These are phyloP conservation scores for Helobdella robusta DNA, from an alignment of 2,888 invertebrate species.

Conservation along the genomic window DNA sequence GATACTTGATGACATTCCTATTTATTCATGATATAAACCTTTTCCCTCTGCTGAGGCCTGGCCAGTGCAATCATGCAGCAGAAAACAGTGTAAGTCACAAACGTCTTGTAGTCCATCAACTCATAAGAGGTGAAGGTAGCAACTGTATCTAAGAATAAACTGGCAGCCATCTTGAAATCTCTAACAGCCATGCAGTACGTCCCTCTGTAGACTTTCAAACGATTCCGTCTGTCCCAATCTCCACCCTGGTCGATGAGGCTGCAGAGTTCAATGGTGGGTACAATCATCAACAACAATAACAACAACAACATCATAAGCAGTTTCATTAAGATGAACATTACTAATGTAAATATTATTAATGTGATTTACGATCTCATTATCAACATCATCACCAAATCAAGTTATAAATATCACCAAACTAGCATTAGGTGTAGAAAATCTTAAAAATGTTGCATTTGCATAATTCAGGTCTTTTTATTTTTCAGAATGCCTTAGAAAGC, in stretches of 20 bases:
- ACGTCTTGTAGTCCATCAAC: slow-evolving; percentile 88
- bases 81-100: slow-evolving; percentile 70
- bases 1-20: neutral
- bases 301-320: no score
- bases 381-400: no score
- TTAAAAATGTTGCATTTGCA: no score
- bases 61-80: slow-evolving; percentile 72
- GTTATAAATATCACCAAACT: no score
- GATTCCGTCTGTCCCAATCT: slow-evolving; percentile 95
- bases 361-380: no score
- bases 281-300: no score
- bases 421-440: no score
- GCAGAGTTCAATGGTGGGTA: no score
- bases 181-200: slow-evolving; percentile 89
- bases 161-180: slow-evolving; percentile 87
- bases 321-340: no score
- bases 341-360: no score
- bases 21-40: slow-evolving; percentile 51
- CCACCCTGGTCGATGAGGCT: slow-evolving; percentile 85
- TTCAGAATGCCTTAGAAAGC: no score
- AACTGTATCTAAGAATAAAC: slow-evolving; percentile 89
- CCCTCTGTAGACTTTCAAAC: slow-evolving; percentile 78
- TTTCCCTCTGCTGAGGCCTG: slow-evolving; percentile 67
- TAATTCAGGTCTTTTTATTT: no score
- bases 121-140: slow-evolving; percentile 99